Base-by-base conservation (phyloP, 2,113 vertebrate species). In the Cololabis saira region DNA sequence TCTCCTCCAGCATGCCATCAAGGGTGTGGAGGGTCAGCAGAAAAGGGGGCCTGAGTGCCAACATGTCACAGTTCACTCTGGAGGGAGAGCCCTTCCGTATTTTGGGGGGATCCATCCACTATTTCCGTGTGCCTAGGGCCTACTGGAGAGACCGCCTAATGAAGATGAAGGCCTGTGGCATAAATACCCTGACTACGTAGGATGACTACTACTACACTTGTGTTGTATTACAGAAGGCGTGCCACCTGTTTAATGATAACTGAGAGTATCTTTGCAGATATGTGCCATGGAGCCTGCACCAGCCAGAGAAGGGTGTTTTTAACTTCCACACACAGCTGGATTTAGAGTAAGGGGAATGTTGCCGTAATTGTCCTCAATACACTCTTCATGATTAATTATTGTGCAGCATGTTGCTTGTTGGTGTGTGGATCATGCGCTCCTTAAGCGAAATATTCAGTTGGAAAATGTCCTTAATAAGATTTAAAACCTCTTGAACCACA, bases 161-260 rank as follows among this genome's bases (percentile, higher is more conserved):
- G 19, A 98, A 98, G 77, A 93, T 98, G 95, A 97, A 94, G 81
- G 95, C 97, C 0, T 96, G 96, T 61, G 97, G 97, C 61, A 83
- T 99, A 61, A 98, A 98, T 85, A 98, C 96, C 8, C 92, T 99
- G 67, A 97, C 95, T 0, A 98, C 95, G 96, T 98, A 85, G 67
- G 95, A 71, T 48, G 1, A 18, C 59, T 37, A 3, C 27, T 19
- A 2, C 0, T 2, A 6, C 11, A 22, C 62, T 14, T 41, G 13
- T 52, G 60, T 63, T 49, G 5, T 60, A 37, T 40, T 50, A 37
- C 11, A 14, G 12, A 51, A 49, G 9, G 7, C 0, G 40, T 13
- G 3, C 5, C 24, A 60, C 27, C 18, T 2, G 19, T 33, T 50
- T 11, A 67, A 57, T 27, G 16, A 13, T 80, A 54, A 78, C 54